phyloP scores from a whole-genome alignment of 2,888 invertebrate genomes.

The Scaptomyza reducta region DNA sequence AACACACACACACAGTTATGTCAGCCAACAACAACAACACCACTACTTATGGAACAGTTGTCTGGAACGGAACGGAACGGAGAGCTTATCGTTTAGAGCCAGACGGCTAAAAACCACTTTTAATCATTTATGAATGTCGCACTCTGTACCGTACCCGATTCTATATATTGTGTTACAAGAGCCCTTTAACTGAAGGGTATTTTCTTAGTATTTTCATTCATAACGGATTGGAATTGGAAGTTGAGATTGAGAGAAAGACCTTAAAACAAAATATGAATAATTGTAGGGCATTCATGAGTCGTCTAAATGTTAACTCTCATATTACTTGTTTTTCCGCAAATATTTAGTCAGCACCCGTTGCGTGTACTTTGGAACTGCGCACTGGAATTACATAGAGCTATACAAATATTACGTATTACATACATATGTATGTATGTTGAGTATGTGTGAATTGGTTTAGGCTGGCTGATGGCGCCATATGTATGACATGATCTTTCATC shows the following conservation, averaged over 20 bases:
- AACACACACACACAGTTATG: constrained; percentile 4
- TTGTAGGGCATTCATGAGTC: constrained; percentile 1
- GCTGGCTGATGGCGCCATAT: constrained; percentile 5
- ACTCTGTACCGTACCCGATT: not conserved
- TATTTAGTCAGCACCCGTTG: constrained; percentile 36
- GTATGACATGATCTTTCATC: constrained; percentile 37
- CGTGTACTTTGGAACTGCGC: constrained; percentile 43
- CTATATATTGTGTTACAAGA: not conserved
- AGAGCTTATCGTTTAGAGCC: constrained; percentile 26
- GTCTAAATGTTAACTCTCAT: not conserved
- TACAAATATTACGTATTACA: constrained; percentile 35
- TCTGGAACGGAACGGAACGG: constrained; percentile 18
- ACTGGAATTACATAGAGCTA: constrained; percentile 33
- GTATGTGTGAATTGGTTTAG: not conserved
- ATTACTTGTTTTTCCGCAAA: constrained; percentile 6
- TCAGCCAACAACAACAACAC: constrained; percentile 24
- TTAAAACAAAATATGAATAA: not conserved
- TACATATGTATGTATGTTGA: not conserved
- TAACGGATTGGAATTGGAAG: no score
- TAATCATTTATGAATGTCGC: not conserved
- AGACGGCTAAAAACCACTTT: not conserved
- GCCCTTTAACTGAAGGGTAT: not conserved
- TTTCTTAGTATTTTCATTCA: no score
- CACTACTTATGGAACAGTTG: constrained; percentile 14
- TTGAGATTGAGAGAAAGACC: no score